These are phyloP conservation scores for Rhincodon typus DNA, from an alignment of 2,797 vertebrate genomes.

Conservation along the genomic window DNA sequence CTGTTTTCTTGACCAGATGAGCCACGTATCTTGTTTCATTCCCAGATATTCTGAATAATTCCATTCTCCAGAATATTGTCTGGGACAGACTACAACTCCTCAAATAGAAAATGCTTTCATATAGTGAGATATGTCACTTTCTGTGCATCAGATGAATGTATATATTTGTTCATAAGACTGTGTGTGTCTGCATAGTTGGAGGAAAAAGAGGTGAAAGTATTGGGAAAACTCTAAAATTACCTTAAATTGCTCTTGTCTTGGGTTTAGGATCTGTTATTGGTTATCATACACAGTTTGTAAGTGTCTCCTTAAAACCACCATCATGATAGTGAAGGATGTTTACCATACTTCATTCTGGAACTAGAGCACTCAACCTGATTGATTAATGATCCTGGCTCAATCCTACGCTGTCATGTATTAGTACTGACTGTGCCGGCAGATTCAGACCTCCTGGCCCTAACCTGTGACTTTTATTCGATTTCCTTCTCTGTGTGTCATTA, in stretches of 20 bases:
- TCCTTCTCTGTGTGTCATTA: not conserved
- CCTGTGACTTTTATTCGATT: not conserved
- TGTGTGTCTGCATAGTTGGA: not conserved
- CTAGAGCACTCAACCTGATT: not conserved
- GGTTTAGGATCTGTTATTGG: not conserved
- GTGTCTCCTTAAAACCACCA: not conserved
- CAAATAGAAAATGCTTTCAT: not conserved
- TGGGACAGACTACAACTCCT: not conserved
- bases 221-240: not conserved
- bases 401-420: not conserved
- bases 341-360: constrained; percentile 1
- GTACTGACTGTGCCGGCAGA: not conserved
- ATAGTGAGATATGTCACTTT: too few relatives aligned
- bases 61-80: not conserved
- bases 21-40: not conserved
- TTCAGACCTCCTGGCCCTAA: not conserved
- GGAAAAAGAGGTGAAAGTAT: not conserved
- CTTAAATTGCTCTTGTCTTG: not conserved
- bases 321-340: not conserved
- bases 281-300: not conserved
- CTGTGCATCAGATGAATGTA: not conserved
- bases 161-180: not conserved
- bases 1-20: not conserved
- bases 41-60: not conserved
- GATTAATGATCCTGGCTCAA: not conserved